Conservation (phyloP, 92 coral and sea anemone species). For the Plumapathes pennacea region DNA sequence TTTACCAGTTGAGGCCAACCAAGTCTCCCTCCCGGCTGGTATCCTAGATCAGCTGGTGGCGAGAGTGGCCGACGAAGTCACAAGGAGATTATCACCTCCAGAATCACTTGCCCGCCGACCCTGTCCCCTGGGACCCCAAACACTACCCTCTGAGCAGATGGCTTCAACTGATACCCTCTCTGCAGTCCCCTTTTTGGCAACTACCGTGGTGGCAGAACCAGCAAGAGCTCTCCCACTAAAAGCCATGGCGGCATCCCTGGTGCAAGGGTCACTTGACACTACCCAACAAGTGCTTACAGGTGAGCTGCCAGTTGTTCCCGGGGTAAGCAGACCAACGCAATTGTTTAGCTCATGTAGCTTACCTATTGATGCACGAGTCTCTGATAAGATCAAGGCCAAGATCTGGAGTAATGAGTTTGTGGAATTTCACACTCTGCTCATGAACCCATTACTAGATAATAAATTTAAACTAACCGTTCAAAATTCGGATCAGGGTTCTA, state of each 20-base stretch:
- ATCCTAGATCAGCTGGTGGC: slow-evolving; percentile 15
- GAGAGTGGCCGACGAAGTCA: slow-evolving; percentile 42
- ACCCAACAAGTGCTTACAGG: slow-evolving; percentile 2
- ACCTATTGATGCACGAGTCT: slow-evolving; percentile 29
- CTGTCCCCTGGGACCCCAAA: no score
- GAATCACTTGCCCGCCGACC: neutral
- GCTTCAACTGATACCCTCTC: no score
- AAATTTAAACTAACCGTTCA: slow-evolving; percentile 17
- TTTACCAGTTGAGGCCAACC: no score
- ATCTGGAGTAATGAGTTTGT: slow-evolving; percentile 28
- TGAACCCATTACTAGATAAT: slow-evolving; percentile 11
- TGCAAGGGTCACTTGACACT: slow-evolving; percentile 4
- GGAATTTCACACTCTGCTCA: slow-evolving; percentile 23
- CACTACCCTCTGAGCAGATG: no score
- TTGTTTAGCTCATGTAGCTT: slow-evolving; percentile 16
- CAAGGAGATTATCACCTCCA: slow-evolving; percentile 1
- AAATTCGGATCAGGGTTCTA: slow-evolving; percentile 7
- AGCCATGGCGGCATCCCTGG: slow-evolving; percentile 5
- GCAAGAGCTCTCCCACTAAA: no score
- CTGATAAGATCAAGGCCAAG: slow-evolving; percentile 39
- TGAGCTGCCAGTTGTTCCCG: slow-evolving; percentile 1
- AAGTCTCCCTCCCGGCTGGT: slow-evolving; percentile 7
- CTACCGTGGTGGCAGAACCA: no score
- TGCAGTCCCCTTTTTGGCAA: no score
- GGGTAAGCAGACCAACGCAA: slow-evolving; percentile 8